Evolutionary conservation across 2,797 vertebrate genomes (phyloP).

Genomic region (Clarias fuscus): DNA sequence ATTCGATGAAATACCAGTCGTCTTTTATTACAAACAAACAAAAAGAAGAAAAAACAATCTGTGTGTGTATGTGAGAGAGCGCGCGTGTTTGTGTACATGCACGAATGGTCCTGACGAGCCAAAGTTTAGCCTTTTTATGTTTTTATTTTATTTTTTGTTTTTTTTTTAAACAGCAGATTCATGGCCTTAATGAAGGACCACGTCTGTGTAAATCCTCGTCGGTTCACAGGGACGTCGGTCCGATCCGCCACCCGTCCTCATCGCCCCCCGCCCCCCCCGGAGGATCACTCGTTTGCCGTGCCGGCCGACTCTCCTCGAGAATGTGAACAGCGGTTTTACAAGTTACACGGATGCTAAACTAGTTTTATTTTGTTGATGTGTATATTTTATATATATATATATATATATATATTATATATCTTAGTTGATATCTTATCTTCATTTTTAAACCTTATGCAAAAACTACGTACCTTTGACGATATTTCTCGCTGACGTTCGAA

Average conservation of each 20-base stretch:
- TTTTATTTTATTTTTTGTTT: not conserved
- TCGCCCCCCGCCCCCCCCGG: slow-evolving; percentile 27
- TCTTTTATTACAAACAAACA: not conserved
- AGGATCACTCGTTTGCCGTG: not conserved
- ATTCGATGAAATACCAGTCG: not conserved
- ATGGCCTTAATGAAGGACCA: slow-evolving; percentile 15
- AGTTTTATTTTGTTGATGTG: slow-evolving; percentile 45
- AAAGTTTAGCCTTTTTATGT: not conserved
- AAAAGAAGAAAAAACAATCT: not conserved
- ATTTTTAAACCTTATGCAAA: slow-evolving; percentile 61
- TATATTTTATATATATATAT: not conserved
- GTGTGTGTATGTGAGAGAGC: not conserved
- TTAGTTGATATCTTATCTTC: slow-evolving; percentile 41
- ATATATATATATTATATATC: not conserved
- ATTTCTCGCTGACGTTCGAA: slow-evolving; percentile 45
- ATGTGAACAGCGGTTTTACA: slow-evolving; percentile 67
- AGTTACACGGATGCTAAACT: slow-evolving; percentile 46
- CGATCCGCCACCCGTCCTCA: slow-evolving; percentile 10
- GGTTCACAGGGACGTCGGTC: slow-evolving; percentile 8
- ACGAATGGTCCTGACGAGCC: slow-evolving; percentile 16
- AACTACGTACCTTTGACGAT: slow-evolving; percentile 36
- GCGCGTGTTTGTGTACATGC: slow-evolving; percentile 9
- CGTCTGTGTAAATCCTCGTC: slow-evolving; percentile 2
- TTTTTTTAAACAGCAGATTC: not conserved
- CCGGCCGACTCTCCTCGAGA: slow-evolving; percentile 57